Conservation (phyloP, 2,113 vertebrate species). For the Rhinichthys klamathensis region DNA sequence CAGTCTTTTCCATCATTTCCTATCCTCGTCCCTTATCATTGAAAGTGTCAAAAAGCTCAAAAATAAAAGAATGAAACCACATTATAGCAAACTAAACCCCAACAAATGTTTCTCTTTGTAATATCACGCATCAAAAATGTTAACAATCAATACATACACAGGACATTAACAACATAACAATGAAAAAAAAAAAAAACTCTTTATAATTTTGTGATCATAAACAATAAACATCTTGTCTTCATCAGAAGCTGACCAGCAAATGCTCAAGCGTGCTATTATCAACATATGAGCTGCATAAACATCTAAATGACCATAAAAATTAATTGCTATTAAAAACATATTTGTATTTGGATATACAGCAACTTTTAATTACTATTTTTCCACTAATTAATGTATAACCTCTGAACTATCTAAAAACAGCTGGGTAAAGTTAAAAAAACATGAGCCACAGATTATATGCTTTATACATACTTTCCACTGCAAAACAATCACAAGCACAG, state of each 20-base stretch:
- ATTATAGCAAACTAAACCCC: background rate
- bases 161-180: background rate
- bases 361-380: background rate
- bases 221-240: slow-evolving; percentile 39
- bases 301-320: background rate
- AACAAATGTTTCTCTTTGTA: background rate
- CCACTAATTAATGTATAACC: background rate
- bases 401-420: background rate
- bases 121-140: background rate
- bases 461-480: background rate
- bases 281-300: background rate
- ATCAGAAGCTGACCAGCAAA: slow-evolving; percentile 33
- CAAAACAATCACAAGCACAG: background rate
- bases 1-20: background rate
- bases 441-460: background rate
- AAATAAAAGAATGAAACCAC: background rate
- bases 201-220: background rate
- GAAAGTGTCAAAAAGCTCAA: background rate
- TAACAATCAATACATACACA: background rate
- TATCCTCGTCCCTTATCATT: background rate
- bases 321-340: background rate
- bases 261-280: background rate
- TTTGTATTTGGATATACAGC: background rate
- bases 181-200: slow-evolving; percentile 1
- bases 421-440: background rate